Evolutionary conservation across 2,888 invertebrate genomes (phyloP).

Genomic region (Lysandra coridon): DNA sequence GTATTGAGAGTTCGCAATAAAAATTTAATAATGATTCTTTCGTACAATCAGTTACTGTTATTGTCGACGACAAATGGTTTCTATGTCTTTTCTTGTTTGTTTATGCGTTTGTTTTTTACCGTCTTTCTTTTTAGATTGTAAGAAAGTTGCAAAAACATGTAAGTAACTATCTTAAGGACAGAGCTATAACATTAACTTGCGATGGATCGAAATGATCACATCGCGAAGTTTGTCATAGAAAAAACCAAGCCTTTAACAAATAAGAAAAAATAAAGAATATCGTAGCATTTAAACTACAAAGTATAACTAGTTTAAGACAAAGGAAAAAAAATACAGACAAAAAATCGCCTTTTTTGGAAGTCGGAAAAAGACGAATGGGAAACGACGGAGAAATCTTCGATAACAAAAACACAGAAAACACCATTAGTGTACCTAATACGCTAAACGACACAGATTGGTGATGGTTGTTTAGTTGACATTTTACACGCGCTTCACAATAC

Average conservation of each 20-base stretch:
- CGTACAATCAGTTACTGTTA: slow-evolving; percentile 10
- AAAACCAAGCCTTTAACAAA: too few relatives aligned
- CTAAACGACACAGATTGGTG: background rate
- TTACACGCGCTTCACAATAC: background rate
- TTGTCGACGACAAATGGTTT: background rate
- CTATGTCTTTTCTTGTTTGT: background rate
- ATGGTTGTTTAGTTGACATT: background rate
- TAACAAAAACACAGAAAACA: background rate
- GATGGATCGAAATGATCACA: too few relatives aligned
- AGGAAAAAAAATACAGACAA: background rate
- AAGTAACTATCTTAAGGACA: too few relatives aligned
- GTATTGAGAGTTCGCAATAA: slow-evolving; percentile 5
- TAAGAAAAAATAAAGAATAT: too few relatives aligned
- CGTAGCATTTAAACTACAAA: too few relatives aligned
- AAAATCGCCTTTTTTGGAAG: background rate
- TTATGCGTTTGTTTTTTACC: background rate
- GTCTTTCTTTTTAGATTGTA: background rate
- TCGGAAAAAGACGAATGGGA: background rate
- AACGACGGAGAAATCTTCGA: background rate
- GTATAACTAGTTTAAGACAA: background rate
- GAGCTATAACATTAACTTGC: too few relatives aligned
- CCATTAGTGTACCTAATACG: background rate
- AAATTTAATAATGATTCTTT: slow-evolving; percentile 6
- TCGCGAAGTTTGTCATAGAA: too few relatives aligned
- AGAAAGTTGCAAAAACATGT: background rate